Evolutionary conservation across 2,888 invertebrate species (phyloP).

Genomic region (Nycteola revayana): DNA sequence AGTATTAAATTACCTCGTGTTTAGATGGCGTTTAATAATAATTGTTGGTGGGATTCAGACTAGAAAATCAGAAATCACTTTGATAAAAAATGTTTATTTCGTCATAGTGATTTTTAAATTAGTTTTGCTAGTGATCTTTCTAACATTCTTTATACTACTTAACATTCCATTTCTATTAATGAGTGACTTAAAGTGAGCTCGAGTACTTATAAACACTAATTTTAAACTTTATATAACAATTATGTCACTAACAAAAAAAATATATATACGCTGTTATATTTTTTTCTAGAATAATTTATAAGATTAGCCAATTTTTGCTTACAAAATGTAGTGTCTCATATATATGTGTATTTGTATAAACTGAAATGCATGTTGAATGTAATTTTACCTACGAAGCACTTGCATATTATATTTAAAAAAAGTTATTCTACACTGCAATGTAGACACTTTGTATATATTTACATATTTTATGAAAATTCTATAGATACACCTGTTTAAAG

Average conservation of each 20-base stretch:
- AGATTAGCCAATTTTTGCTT: slow-evolving; percentile 30
- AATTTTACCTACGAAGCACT: too few relatives aligned
- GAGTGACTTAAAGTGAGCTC: slow-evolving; percentile 80
- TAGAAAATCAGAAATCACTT: too few relatives aligned
- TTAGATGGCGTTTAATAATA: too few relatives aligned
- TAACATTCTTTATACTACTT: slow-evolving; percentile 55
- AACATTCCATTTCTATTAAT: slow-evolving; percentile 71
- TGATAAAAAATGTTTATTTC: too few relatives aligned
- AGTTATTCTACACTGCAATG: not conserved
- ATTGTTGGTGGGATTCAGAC: too few relatives aligned
- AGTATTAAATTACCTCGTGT: too few relatives aligned
- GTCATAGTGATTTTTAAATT: too few relatives aligned
- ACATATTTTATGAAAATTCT: slow-evolving; percentile 7
- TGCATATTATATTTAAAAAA: too few relatives aligned
- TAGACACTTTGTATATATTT: slow-evolving; percentile 8
- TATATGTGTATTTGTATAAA: slow-evolving; percentile 4
- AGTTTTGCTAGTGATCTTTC: slow-evolving; percentile 29
- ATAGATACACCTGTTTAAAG: slow-evolving; percentile 21
- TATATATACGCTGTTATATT: slow-evolving; percentile 41
- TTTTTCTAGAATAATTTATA: slow-evolving; percentile 45
- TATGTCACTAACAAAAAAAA: too few relatives aligned
- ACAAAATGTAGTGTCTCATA: slow-evolving; percentile 12
- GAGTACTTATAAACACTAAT: slow-evolving; percentile 65
- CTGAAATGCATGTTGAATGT: not conserved
- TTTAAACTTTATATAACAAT: slow-evolving; percentile 31